Percentiles rank a stretch among this genome's conserved stretches.
Evolutionary conservation across 2,797 vertebrate genomes (phyloP).

Genomic region (Prionace glauca): DNA sequence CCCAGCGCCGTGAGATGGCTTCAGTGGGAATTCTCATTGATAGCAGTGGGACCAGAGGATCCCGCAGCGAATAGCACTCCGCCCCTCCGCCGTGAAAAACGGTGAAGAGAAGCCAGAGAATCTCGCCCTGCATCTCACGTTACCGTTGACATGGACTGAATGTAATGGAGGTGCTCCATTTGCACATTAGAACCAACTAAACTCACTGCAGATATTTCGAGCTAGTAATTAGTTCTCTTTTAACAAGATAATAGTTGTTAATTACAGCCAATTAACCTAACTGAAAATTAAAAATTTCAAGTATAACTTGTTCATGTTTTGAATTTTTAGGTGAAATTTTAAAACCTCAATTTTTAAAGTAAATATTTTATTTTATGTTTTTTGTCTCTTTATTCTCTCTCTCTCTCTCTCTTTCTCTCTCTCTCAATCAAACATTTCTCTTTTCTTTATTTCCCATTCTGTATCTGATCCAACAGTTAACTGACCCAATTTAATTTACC

Average conservation of each 20-base stretch:
- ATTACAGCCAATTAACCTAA: neutral
- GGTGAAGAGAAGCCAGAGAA: too few relatives aligned
- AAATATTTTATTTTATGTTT: neutral
- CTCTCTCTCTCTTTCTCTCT: neutral
- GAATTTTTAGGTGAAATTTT: too few relatives aligned
- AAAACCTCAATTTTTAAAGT: too few relatives aligned
- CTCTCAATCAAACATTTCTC: neutral
- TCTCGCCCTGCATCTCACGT: neutral
- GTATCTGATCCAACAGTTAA: neutral
- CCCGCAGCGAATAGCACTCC: too few relatives aligned
- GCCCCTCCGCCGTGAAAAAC: too few relatives aligned
- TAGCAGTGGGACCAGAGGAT: too few relatives aligned
- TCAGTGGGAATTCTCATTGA: too few relatives aligned
- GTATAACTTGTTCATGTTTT: neutral
- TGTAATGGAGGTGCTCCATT: neutral
- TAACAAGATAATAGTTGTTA: neutral
- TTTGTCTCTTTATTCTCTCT: too few relatives aligned
- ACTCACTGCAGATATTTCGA: neutral
- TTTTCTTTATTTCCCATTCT: neutral
- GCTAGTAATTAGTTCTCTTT: neutral
- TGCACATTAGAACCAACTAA: neutral
- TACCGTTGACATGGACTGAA: neutral
- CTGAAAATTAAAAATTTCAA: neutral
- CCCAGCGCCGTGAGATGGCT: too few relatives aligned
- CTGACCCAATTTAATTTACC: too few relatives aligned